These are phyloP conservation scores for Prosapia bicincta DNA, from an alignment of 2,888 invertebrate genomes.

Conservation along the genomic window DNA sequence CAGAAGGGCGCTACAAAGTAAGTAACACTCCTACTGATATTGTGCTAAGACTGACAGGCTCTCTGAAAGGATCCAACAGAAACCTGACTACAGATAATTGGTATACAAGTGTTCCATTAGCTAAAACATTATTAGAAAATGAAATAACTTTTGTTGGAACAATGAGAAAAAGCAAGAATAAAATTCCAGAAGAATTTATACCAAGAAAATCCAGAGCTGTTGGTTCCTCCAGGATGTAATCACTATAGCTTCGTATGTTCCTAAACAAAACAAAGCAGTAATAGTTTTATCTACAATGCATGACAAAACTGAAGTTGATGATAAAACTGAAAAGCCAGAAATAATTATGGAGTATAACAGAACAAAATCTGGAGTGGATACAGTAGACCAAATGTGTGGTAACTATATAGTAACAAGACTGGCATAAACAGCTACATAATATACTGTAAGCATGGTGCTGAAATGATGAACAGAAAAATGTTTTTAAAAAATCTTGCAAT, in stretches of 20 bases:
- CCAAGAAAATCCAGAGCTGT: too few relatives aligned
- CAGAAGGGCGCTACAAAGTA: too few relatives aligned
- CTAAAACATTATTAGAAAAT: background rate
- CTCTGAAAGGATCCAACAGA: too few relatives aligned
- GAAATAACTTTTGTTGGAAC: background rate
- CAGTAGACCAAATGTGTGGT: conserved; percentile 30
- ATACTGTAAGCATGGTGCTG: too few relatives aligned
- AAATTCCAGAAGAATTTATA: background rate
- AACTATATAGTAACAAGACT: conserved; percentile 27
- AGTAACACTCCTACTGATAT: too few relatives aligned
- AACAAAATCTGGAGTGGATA: conserved; percentile 27
- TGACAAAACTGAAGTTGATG: conserved; percentile 29
- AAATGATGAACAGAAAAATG: too few relatives aligned
- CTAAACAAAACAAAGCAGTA: conserved; percentile 27
- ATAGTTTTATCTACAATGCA: conserved; percentile 35
- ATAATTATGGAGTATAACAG: conserved; percentile 29
- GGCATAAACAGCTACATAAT: conserved; percentile 32
- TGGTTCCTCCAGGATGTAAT: background rate
- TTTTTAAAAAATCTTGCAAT: too few relatives aligned
- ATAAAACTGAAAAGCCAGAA: conserved; percentile 29
- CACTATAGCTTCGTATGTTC: conserved; percentile 27
- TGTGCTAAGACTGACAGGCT: too few relatives aligned
- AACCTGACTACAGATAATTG: too few relatives aligned
- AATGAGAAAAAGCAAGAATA: background rate
- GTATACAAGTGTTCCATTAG: background rate